phyloP scores from a whole-genome alignment of 2,113 vertebrate species.

The Ranitomeya imitator region DNA sequence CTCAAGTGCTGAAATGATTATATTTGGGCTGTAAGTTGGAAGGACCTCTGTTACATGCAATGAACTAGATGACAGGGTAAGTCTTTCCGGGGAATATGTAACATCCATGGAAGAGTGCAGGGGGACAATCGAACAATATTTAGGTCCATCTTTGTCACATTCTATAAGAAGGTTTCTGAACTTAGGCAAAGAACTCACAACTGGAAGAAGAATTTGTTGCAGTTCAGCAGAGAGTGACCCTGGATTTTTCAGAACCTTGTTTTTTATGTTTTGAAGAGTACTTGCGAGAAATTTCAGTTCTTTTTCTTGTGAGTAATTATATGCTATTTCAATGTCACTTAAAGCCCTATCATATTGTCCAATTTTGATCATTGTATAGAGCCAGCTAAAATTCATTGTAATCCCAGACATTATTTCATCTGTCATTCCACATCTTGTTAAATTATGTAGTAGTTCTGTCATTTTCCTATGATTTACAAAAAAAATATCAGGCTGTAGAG shows the following conservation, averaged over 20 bases:
- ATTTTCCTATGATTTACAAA: slow-evolving; percentile 98
- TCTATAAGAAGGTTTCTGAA: slow-evolving; percentile 94
- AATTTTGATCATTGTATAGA: slow-evolving; percentile 98
- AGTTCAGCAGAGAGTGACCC: slow-evolving; percentile 93
- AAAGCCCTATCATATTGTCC: slow-evolving; percentile 95
- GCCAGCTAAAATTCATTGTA: slow-evolving; percentile 99
- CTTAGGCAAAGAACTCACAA: slow-evolving; percentile 94
- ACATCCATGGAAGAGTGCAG: slow-evolving; percentile 98
- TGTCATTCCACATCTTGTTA: slow-evolving; percentile 88
- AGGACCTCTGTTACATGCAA: slow-evolving; percentile 94
- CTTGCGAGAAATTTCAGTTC: slow-evolving; percentile 94
- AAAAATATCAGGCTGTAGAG: slow-evolving; percentile 95
- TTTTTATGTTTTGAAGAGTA: slow-evolving; percentile 88
- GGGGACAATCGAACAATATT: slow-evolving; percentile 97
- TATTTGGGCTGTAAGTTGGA: slow-evolving; percentile 90
- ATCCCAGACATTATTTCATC: slow-evolving; percentile 94
- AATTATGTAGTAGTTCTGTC: slow-evolving; percentile 92
- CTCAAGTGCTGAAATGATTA: slow-evolving; percentile 90
- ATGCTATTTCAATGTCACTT: slow-evolving; percentile 90
- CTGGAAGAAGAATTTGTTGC: slow-evolving; percentile 93
- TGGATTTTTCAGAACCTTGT: slow-evolving; percentile 88
- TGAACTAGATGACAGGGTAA: slow-evolving; percentile 89
- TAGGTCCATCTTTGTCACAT: slow-evolving; percentile 97
- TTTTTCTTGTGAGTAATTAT: slow-evolving; percentile 91
- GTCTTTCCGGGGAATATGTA: slow-evolving; percentile 91